phyloP scores from a whole-genome alignment of 2,113 vertebrate species.

The Prionailurus viverrinus region DNA sequence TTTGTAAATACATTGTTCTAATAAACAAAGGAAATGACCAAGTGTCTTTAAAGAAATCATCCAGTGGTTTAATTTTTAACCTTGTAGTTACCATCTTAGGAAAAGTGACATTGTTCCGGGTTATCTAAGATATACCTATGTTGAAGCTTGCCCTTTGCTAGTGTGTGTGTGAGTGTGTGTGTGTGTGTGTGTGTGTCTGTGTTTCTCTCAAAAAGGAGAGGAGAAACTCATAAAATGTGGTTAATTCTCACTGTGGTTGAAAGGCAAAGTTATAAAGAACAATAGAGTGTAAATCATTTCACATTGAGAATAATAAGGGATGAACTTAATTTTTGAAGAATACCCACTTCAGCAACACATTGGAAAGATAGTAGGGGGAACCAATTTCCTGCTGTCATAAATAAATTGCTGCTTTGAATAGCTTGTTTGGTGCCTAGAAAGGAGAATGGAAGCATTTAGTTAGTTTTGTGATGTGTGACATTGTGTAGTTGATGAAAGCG shows the following conservation, averaged over 20 bases:
- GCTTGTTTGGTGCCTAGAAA: not conserved
- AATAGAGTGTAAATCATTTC: not conserved
- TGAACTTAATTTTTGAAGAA: slow-evolving; percentile 25
- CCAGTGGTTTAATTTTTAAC: not conserved
- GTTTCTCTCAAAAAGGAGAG: not conserved
- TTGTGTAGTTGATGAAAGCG: not conserved
- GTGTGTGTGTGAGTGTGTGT: not conserved
- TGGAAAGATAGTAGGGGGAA: not conserved
- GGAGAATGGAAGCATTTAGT: not conserved
- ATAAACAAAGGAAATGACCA: not conserved
- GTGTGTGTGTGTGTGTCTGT: not conserved
- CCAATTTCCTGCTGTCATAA: not conserved
- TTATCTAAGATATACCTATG: not conserved
- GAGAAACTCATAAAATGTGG: not conserved
- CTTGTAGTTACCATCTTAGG: not conserved
- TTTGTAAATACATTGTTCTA: not conserved
- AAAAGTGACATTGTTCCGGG: not conserved
- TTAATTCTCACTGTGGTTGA: not conserved
- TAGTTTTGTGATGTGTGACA: not conserved
- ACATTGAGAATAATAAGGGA: not conserved
- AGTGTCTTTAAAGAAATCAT: not conserved
- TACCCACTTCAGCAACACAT: not conserved
- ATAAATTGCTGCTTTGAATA: not conserved
- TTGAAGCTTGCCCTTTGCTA: not conserved
- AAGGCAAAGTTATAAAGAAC: slow-evolving; percentile 32